These are phyloP conservation scores for Garrulus glandarius DNA, from an alignment of 2,797 vertebrate species.

Conservation along the genomic window DNA sequence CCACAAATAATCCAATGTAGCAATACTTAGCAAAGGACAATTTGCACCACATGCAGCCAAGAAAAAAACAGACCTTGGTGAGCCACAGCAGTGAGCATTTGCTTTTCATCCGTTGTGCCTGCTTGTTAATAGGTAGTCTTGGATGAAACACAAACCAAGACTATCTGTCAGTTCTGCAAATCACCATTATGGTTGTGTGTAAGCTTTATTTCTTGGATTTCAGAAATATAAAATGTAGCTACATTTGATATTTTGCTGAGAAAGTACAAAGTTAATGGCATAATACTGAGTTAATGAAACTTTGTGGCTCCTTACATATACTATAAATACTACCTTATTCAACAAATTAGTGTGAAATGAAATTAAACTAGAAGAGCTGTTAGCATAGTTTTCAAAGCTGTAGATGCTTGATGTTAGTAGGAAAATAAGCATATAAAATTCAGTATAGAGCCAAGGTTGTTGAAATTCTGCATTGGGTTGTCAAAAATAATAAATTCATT, in stretches of 20 bases:
- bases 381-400: neutral
- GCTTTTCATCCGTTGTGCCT: neutral
- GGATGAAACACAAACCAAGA: neutral
- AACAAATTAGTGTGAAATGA: neutral
- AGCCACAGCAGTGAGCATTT: neutral
- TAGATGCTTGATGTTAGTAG: neutral
- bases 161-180: neutral
- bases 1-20: slow-evolving; percentile 3
- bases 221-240: neutral
- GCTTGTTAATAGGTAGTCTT: neutral
- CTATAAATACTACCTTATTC: neutral
- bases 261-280: neutral
- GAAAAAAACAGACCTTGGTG: neutral
- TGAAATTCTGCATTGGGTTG: neutral
- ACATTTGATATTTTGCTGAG: neutral
- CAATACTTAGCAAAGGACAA: neutral
- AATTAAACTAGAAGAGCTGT: neutral
- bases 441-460: neutral
- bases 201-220: neutral
- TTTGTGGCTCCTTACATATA: neutral
- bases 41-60: neutral
- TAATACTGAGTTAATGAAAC: neutral
- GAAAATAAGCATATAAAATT: neutral
- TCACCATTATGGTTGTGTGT: neutral
- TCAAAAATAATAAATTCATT: neutral